phyloP scores from a whole-genome alignment of 92 coral and sea anemone genomes.

The Meandrina meandrites region DNA sequence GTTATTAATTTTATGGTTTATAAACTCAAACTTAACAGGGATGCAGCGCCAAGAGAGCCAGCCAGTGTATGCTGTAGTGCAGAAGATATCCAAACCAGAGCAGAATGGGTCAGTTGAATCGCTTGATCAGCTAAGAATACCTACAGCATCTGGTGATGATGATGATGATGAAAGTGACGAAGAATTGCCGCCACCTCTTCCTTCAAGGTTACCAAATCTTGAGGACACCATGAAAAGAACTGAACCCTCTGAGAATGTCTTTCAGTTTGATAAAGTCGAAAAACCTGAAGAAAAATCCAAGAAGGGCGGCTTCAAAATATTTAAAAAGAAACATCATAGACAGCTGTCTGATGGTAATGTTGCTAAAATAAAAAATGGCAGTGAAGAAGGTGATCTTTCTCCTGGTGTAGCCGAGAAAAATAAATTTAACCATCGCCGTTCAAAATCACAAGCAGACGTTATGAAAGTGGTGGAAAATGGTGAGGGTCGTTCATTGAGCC shows the following conservation, averaged over 20 bases:
- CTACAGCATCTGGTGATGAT: slow-evolving; percentile 49
- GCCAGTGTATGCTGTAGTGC: slow-evolving; percentile 86
- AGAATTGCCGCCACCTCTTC: slow-evolving; percentile 92
- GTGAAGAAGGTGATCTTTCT: not conserved
- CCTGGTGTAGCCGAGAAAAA: not conserved
- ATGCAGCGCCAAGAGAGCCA: not conserved
- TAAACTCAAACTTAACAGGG: slow-evolving; percentile 18
- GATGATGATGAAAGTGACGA: slow-evolving; percentile 60
- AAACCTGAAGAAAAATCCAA: slow-evolving; percentile 65
- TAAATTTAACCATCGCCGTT: slow-evolving; percentile 57
- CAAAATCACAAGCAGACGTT: slow-evolving; percentile 81
- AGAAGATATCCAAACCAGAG: slow-evolving; percentile 71
- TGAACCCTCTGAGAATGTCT: slow-evolving; percentile 47
- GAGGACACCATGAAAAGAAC: slow-evolving; percentile 67
- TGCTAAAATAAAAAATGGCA: not conserved
- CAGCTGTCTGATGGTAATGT: slow-evolving; percentile 79
- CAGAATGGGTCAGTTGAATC: slow-evolving; percentile 52
- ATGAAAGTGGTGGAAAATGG: slow-evolving; percentile 36
- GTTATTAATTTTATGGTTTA: too few species aligned
- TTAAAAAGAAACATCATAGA: slow-evolving; percentile 82
- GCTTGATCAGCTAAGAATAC: slow-evolving; percentile 39
- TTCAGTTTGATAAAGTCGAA: slow-evolving; percentile 27
- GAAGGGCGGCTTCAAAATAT: slow-evolving; percentile 60
- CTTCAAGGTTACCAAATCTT: slow-evolving; percentile 68
- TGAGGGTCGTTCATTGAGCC: not conserved